phyloP scores from a whole-genome alignment of 2,113 vertebrate genomes.

The Callocephalon fimbriatum region DNA sequence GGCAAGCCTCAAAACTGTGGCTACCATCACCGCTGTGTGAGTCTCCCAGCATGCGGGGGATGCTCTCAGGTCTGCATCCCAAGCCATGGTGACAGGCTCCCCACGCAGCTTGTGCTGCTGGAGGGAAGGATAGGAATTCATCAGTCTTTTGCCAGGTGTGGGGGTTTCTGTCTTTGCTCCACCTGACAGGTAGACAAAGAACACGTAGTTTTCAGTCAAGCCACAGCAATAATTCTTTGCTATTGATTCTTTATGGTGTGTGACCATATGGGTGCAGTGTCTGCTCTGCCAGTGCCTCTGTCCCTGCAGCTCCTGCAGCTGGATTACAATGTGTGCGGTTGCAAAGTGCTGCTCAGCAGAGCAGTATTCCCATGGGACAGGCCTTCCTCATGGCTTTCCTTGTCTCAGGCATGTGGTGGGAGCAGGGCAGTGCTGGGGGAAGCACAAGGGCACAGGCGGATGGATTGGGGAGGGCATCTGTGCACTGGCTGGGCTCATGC shows the following conservation, averaged over 20 bases:
- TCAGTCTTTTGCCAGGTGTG: rapidly evolving
- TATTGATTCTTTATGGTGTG: background rate
- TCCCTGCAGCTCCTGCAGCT: rapidly evolving
- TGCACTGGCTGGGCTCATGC: rapidly evolving
- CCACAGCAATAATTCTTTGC: background rate
- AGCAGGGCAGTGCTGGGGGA: rapidly evolving
- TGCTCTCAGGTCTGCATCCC: background rate
- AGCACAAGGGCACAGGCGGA: rapidly evolving
- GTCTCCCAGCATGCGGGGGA: background rate
- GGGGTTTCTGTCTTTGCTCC: background rate
- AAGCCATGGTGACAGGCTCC: rapidly evolving
- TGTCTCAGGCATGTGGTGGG: background rate
- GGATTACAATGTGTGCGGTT: rapidly evolving
- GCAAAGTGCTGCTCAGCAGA: background rate
- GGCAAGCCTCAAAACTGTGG: conserved; percentile 95
- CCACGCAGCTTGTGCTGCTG: rapidly evolving
- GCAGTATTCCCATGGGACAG: rapidly evolving
- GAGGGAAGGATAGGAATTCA: background rate
- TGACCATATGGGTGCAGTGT: rapidly evolving
- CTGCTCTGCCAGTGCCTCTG: rapidly evolving
- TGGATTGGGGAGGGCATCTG: rapidly evolving
- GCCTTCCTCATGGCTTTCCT: background rate
- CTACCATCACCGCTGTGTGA: conserved; percentile 97
- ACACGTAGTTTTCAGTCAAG: background rate
- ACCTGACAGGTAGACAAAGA: background rate